phyloP scores from a whole-genome alignment of 2,113 vertebrate species.

The Corydoras maculifer region DNA sequence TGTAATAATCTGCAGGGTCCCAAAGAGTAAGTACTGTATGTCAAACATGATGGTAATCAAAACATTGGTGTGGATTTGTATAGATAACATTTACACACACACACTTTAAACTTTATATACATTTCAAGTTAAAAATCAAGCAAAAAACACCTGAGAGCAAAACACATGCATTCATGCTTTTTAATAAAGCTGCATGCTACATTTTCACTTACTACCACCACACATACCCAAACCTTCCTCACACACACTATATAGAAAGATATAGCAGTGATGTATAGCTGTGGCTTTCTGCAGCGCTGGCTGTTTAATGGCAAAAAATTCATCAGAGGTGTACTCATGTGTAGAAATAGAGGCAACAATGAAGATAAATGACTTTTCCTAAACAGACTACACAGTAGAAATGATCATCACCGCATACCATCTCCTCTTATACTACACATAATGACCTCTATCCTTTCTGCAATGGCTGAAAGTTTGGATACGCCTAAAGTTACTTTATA shows the following conservation, averaged over 20 bases:
- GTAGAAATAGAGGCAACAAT: slow-evolving; percentile 14
- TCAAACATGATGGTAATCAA: no score
- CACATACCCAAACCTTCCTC: neutral
- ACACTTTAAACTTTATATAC: no score
- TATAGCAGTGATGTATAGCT: neutral
- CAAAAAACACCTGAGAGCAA: no score
- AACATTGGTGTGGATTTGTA: no score
- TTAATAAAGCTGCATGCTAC: neutral
- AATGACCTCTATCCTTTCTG: slow-evolving; percentile 8
- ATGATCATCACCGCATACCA: slow-evolving; percentile 5
- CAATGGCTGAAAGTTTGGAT: neutral
- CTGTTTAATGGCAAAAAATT: slow-evolving; percentile 24
- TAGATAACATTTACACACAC: no score
- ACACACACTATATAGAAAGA: neutral
- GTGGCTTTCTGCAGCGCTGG: slow-evolving; percentile 31
- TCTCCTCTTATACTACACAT: slow-evolving; percentile 2
- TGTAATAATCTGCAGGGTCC: no score
- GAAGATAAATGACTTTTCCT: slow-evolving; percentile 29
- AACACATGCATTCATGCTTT: neutral
- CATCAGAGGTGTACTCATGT: slow-evolving; percentile 23
- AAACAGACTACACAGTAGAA: slow-evolving; percentile 22
- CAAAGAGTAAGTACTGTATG: no score
- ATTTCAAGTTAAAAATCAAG: no score
- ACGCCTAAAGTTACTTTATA: slow-evolving; percentile 11
- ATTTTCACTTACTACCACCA: neutral